phyloP scores from a whole-genome alignment of 1,140 invertebrate genomes.

The Lanistes nyassanus region DNA sequence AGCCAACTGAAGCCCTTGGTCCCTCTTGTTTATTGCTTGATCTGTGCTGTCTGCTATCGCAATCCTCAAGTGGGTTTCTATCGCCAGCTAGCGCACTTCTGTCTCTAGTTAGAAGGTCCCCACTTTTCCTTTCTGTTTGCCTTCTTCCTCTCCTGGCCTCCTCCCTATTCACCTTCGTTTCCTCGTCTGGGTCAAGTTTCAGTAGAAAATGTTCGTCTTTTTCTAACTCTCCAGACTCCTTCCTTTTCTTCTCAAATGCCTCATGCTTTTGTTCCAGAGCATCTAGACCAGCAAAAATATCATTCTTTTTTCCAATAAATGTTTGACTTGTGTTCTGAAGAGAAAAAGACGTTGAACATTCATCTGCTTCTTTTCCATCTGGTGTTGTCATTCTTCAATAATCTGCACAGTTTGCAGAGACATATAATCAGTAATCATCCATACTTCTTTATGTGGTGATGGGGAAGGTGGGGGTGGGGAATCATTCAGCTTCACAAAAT shows the following conservation, averaged over 20 bases:
- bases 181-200: slow-evolving; percentile 41
- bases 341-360: slow-evolving; percentile 18
- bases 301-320: slow-evolving; percentile 36
- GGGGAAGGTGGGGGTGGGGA: too few relatives aligned
- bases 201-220: slow-evolving; percentile 25
- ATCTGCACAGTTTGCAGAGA: too few relatives aligned
- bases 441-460: too few relatives aligned
- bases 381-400: background rate
- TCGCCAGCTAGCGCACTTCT: background rate
- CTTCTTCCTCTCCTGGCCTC: slow-evolving; percentile 25
- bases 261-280: slow-evolving; percentile 46
- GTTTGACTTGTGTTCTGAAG: slow-evolving; percentile 21
- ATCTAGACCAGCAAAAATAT: slow-evolving; percentile 44
- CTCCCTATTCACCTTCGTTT: slow-evolving; percentile 24
- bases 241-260: slow-evolving; percentile 33
- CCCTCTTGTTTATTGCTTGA: background rate
- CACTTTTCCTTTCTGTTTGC: background rate
- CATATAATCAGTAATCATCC: too few relatives aligned
- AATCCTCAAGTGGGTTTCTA: background rate
- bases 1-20: background rate
- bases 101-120: background rate
- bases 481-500: too few relatives aligned
- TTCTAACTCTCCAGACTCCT: slow-evolving; percentile 5
- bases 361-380: slow-evolving; percentile 1
- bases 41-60: background rate